Evolutionary conservation across 1,140 invertebrate species (phyloP), one percentile per base, ranked within the genome.

Genomic region (Pectinophora gossypiella): DNA sequence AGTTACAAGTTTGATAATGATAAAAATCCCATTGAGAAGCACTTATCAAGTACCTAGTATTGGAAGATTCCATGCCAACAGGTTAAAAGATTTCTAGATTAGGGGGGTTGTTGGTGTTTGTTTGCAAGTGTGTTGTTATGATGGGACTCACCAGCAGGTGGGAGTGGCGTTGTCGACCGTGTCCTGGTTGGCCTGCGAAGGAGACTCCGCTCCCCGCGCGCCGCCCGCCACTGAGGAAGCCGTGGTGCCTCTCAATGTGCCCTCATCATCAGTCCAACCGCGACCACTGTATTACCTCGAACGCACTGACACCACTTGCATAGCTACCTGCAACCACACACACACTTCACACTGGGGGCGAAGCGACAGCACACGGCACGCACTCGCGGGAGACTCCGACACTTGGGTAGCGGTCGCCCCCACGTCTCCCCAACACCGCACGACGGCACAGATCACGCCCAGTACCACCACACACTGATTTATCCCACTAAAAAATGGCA

Each of bases 181-280:
- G 71, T 85, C 79, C 59, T 84, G 84, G 68, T 84, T 87, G 76
- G 79, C 66, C 72, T 87, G 83, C 81, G 81, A 84, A 82, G 83
- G 81, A 83, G 81, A 87, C 81, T 82, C 84, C 38, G 78, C 81
- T 78, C 81, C 84, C 81, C 84, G 81, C 84, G 78, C 78, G 72
- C 75, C 81, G 48, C 78, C 76, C 64, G 79, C 72, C 79, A 76
- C 84, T 68, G 84, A 84, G 47, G 81, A 85, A 76, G 84, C 84
- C 84, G 84, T 87, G 78, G 71, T 87, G 81, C 62, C 66, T 47
- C 61, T 83, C 72, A 84, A 68, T 75, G 73, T 64, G 69, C 72
- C 76, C 75, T 69, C 82, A 83, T 85, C 73, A 61, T 84, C 73
- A 56, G 18, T 56, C 56, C 54, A 43, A 66, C 35, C 23, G 72